Percentiles rank a stretch among this genome's conserved stretches.
These are phyloP conservation scores for Seira musarum DNA, from an alignment of 2,888 invertebrate genomes.

Conservation along the genomic window DNA sequence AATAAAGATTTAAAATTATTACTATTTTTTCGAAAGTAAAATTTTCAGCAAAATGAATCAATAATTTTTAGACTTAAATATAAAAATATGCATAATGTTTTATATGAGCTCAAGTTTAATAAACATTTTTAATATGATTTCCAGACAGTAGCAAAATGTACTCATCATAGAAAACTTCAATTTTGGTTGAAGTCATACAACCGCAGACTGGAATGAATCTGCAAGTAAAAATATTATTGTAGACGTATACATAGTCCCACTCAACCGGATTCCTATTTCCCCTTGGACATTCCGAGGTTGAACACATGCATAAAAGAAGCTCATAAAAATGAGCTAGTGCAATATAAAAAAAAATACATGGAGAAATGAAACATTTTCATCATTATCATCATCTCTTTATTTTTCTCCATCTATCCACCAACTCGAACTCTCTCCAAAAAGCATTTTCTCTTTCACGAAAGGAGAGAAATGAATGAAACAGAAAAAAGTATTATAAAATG, in stretches of 20 bases:
- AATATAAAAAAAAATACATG: conserved; percentile 35
- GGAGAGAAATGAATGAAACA: no score
- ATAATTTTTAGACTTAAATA: neutral
- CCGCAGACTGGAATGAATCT: conserved; percentile 4
- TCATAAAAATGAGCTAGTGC: conserved; percentile 58
- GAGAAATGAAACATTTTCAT: conserved; percentile 54
- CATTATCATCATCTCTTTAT: no score
- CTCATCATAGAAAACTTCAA: conserved; percentile 5
- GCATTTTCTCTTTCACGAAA: no score
- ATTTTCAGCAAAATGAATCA: neutral
- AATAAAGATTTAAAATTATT: no score
- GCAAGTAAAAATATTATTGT: conserved; percentile 27
- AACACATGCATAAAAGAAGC: conserved; percentile 60
- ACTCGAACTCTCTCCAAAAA: no score
- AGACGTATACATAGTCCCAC: conserved; percentile 26
- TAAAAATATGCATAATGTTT: neutral
- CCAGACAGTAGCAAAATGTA: neutral
- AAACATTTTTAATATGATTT: conserved; percentile 8
- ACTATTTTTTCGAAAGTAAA: neutral
- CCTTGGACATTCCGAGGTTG: conserved; percentile 61
- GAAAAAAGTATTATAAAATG: no score
- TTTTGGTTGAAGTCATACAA: neutral
- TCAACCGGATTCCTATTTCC: conserved; percentile 57
- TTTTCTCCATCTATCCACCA: no score
- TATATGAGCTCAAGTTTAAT: neutral